These are phyloP conservation scores for Eubucco bourcierii DNA, from an alignment of 2,113 vertebrate genomes.

Conservation along the genomic window DNA sequence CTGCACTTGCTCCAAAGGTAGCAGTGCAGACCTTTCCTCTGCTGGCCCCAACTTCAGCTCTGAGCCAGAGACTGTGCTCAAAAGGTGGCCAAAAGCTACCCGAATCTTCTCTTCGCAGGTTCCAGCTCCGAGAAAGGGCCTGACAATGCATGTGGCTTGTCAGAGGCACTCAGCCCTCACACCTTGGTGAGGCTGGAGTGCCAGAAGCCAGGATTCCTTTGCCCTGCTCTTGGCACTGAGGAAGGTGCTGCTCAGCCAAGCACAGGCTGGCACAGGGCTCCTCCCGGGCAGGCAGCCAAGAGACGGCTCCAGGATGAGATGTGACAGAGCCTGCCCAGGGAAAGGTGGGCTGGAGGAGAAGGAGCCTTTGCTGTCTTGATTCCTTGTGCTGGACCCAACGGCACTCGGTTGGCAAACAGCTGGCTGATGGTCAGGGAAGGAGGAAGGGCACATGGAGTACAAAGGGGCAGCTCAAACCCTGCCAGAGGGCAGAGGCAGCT, in stretches of 20 bases:
- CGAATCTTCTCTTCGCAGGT: neutral
- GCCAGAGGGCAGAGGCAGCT: no score
- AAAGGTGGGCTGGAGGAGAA: fast-evolving
- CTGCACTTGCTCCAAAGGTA: neutral
- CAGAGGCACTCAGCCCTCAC: neutral
- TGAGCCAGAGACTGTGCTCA: no score
- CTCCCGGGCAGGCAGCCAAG: neutral
- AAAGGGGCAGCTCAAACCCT: neutral
- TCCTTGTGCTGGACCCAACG: neutral
- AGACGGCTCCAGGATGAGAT: neutral
- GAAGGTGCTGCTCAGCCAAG: neutral
- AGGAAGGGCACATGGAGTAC: neutral
- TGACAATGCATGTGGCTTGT: neutral
- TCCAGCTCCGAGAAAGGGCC: neutral
- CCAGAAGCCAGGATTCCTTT: neutral
- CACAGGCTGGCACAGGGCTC: neutral
- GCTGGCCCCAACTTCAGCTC: neutral
- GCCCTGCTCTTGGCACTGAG: neutral
- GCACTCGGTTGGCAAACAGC: fast-evolving
- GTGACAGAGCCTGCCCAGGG: neutral
- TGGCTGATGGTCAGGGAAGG: no score
- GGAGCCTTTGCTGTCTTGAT: fast-evolving
- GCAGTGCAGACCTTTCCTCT: neutral
- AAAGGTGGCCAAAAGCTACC: neutral
- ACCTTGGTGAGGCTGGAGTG: neutral